Base-by-base conservation (phyloP, 2,113 vertebrate species). In the Chauna torquata region DNA sequence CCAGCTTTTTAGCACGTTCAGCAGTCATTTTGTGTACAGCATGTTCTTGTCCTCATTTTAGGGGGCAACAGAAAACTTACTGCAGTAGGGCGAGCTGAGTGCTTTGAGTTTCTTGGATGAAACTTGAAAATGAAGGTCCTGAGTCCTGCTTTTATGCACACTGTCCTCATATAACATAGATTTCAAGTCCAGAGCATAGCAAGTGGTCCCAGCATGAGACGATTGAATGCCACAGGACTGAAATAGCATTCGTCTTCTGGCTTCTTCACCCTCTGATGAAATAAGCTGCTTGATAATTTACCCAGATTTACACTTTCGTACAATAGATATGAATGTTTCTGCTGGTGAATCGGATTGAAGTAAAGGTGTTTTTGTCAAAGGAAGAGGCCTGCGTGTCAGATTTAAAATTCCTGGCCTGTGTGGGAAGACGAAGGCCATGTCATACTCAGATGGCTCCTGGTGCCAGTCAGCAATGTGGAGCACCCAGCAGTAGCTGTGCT, bases 381-480 rank as follows among this genome's bases (percentile, higher is more conserved):
- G 69, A 88, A 81, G 64, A 94, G 32, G 9, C 32, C 59, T 84
- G 34, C 14, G 2, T 59, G 28, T 42, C 57, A 50, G 8, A 3
- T 70, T 42, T 23, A 45, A 82, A 94, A 69, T 82, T 65, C 14
- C 24, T 65, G 68, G 23, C 30, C 5, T 22, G 3, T 0, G 3
- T 18, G 25, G 30, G 36, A 88, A 47, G 42, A 13, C 32, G 27
- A 16, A 36, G 36, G 32, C 16, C 15, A 27, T 2, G 0, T 47
- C 9, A 9, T 54, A 24, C n/a, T 6, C 2, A 59, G 34, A 8
- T 4, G 20, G 49, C n/a, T 84, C 0, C 0, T 45, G 61, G 61
- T 64, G 28, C 30, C 65, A 54, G 38, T 54, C 2, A 0, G 54
- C 49, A 32, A 18, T 0, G 1, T 0, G 0, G 6, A 54, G 14